phyloP scores from a whole-genome alignment of 2,113 vertebrate genomes.

The Peromyscus leucopus region DNA sequence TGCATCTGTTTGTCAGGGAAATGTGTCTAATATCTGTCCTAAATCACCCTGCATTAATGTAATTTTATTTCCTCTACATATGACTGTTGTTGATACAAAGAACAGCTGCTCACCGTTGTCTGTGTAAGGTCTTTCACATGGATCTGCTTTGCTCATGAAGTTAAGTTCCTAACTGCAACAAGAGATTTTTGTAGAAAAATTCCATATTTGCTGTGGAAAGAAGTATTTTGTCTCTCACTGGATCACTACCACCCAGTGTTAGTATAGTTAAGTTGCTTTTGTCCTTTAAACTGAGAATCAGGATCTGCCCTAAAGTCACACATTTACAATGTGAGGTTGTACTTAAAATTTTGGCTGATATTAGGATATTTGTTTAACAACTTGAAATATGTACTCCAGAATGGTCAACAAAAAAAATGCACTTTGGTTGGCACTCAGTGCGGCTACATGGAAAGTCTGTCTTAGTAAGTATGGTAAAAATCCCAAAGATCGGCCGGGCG shows the following conservation, averaged over 20 bases:
- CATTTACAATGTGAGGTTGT: neutral
- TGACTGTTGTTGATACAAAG: neutral
- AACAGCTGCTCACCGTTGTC: conserved; percentile 29
- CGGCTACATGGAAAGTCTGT: neutral
- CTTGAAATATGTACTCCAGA: neutral
- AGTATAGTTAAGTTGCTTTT: neutral
- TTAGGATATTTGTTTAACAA: neutral
- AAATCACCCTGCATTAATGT: neutral
- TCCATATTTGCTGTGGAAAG: neutral
- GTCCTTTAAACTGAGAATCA: neutral
- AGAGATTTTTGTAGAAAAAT: neutral
- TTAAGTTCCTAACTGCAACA: neutral
- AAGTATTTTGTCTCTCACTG: neutral
- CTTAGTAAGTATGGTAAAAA: neutral
- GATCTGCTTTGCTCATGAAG: neutral
- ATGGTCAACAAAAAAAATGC: neutral
- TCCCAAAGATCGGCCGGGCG: too few species aligned
- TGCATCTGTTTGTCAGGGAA: conserved; percentile 24
- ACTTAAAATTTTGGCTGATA: neutral
- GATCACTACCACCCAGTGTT: fast-evolving
- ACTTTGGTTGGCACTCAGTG: neutral
- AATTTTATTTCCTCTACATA: conserved; percentile 27
- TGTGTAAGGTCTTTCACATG: neutral
- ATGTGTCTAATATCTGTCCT: conserved; percentile 10
- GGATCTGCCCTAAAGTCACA: neutral